phyloP scores from a whole-genome alignment of 2,797 vertebrate species.

The Lophius americanus region DNA sequence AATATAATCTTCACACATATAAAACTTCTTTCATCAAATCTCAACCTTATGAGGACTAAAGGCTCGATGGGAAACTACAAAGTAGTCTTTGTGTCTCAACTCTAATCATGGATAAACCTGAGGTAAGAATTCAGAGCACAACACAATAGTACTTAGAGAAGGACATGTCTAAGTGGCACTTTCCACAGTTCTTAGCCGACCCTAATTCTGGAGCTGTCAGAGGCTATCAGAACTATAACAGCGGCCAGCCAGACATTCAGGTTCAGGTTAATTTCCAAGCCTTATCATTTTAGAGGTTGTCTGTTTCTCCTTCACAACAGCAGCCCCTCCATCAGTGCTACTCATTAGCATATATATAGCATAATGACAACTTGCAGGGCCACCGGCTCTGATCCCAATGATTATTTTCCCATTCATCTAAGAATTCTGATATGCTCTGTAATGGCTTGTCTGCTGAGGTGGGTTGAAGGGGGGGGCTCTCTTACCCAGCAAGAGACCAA shows the following conservation, averaged over 20 bases:
- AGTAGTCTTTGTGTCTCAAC: slow-evolving; percentile 49
- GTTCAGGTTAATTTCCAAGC: slow-evolving; percentile 77
- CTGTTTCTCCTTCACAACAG: slow-evolving; percentile 77
- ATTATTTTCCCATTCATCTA: slow-evolving; percentile 84
- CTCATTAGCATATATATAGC: slow-evolving; percentile 84
- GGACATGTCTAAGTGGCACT: slow-evolving; percentile 80
- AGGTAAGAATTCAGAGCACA: slow-evolving; percentile 65
- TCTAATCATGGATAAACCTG: slow-evolving; percentile 72
- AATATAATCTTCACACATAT: slow-evolving; percentile 62
- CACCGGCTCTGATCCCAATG: slow-evolving; percentile 78
- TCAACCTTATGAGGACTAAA: slow-evolving; percentile 45
- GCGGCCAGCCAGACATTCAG: slow-evolving; percentile 69
- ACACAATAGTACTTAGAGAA: slow-evolving; percentile 69
- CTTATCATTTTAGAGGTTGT: slow-evolving; percentile 79
- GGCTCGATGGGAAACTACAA: slow-evolving; percentile 48
- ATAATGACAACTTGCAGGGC: slow-evolving; percentile 81
- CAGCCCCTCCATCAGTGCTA: slow-evolving; percentile 73
- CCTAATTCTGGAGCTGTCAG: slow-evolving; percentile 81
- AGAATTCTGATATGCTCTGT: slow-evolving; percentile 78
- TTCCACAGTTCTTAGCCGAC: slow-evolving; percentile 75
- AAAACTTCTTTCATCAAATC: slow-evolving; percentile 66
- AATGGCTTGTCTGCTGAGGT: slow-evolving; percentile 76
- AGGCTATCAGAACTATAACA: slow-evolving; percentile 79
- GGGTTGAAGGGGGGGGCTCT: slow-evolving; percentile 54
- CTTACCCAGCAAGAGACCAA: slow-evolving; percentile 58